Evolutionary conservation across 2,113 vertebrate genomes (phyloP).

Genomic region (Pimephales promelas): DNA sequence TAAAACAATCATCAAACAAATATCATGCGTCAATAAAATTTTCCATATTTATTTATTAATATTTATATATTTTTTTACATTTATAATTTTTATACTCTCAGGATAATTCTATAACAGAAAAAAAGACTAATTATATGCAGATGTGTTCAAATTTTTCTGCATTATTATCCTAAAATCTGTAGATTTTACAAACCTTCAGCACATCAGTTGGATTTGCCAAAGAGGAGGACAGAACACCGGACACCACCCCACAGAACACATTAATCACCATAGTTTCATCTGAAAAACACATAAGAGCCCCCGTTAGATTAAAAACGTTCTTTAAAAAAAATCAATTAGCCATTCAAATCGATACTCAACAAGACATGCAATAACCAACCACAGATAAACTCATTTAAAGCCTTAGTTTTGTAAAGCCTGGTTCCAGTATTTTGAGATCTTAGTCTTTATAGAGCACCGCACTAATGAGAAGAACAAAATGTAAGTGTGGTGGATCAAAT

Average conservation of each 20-base stretch:
- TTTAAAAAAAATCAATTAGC: not conserved
- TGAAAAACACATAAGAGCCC: slow-evolving; percentile 64
- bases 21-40: too few relatives aligned
- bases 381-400: not conserved
- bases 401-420: not conserved
- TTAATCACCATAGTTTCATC: slow-evolving; percentile 96
- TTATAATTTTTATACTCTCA: too few relatives aligned
- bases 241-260: slow-evolving; percentile 94
- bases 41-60: too few relatives aligned
- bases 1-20: too few relatives aligned
- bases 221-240: slow-evolving; percentile 92
- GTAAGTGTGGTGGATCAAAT: slow-evolving; percentile 48
- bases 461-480: not conserved
- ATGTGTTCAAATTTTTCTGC: not conserved
- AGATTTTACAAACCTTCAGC: slow-evolving; percentile 83
- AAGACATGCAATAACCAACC: not conserved
- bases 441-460: not conserved
- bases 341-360: not conserved
- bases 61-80: too few relatives aligned
- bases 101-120: not conserved
- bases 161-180: not conserved
- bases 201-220: slow-evolving; percentile 96
- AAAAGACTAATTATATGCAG: not conserved
- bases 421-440: not conserved
- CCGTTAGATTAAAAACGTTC: not conserved